Evolutionary conservation across 2,888 invertebrate species (phyloP).

Genomic region (Microctonus hyperodae): DNA sequence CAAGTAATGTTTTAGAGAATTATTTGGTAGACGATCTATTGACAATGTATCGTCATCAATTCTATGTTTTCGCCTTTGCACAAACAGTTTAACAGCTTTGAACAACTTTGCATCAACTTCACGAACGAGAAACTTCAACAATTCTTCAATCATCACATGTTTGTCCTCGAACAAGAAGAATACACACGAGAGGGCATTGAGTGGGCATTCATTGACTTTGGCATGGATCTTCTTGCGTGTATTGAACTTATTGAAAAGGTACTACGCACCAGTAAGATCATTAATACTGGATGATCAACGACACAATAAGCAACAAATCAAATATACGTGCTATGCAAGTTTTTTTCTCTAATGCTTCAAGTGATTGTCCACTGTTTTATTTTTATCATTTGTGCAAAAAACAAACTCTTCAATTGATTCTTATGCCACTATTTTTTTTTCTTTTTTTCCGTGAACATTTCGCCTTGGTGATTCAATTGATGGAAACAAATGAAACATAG

Average conservation of each 20-base stretch:
- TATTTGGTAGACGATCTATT: constrained; percentile 5
- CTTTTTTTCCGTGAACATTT: no score
- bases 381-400: constrained; percentile 25
- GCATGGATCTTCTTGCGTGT: constrained; percentile 93
- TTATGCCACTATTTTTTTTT: background rate
- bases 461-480: background rate
- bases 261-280: constrained; percentile 50
- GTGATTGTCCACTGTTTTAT: constrained; percentile 53
- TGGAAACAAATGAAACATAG: background rate
- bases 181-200: constrained; percentile 90
- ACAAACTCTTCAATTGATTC: background rate
- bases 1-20: background rate
- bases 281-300: background rate
- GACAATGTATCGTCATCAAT: constrained; percentile 12
- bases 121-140: constrained; percentile 94
- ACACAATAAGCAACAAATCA: constrained; percentile 24
- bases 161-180: constrained; percentile 92
- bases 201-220: constrained; percentile 94
- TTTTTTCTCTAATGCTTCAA: constrained; percentile 35
- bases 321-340: constrained; percentile 28
- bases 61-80: constrained; percentile 36
- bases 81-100: constrained; percentile 83
- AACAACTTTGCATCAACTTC: constrained; percentile 94
- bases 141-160: constrained; percentile 96
- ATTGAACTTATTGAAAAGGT: constrained; percentile 96